Conservation (phyloP, 2,888 invertebrate genomes). For the Chymomyza amoena region DNA sequence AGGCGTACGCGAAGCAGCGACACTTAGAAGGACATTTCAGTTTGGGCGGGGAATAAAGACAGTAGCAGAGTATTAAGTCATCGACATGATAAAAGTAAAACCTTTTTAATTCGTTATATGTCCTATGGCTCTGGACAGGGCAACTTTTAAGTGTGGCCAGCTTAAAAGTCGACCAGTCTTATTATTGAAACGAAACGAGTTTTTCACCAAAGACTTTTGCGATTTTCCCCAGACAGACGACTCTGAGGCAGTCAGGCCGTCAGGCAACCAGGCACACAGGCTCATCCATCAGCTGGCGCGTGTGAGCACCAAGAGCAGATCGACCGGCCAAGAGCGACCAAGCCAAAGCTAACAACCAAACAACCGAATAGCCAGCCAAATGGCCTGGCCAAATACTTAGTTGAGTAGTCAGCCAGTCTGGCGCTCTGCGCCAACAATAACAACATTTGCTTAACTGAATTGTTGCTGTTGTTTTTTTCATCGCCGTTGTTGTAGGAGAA, state of each 20-base stretch:
- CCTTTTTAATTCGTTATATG: background rate
- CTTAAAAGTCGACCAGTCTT: slow-evolving; percentile 11
- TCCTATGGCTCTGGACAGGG: background rate
- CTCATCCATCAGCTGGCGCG: slow-evolving; percentile 7
- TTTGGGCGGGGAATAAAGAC: too few species aligned
- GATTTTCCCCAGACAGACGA: slow-evolving; percentile 12
- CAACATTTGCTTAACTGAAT: slow-evolving; percentile 33
- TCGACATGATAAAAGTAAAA: background rate
- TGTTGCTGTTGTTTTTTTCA: background rate
- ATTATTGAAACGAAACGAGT: slow-evolving; percentile 65
- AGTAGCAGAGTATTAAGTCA: background rate
- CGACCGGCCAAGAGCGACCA: background rate
- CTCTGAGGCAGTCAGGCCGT: background rate
- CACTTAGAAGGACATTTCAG: too few species aligned
- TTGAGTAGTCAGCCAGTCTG: slow-evolving; percentile 40
- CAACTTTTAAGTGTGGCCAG: background rate
- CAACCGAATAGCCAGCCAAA: background rate
- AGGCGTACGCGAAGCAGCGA: too few species aligned
- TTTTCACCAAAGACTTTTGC: slow-evolving; percentile 15
- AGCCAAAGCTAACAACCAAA: background rate
- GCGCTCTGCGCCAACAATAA: slow-evolving; percentile 7
- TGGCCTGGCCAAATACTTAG: slow-evolving; percentile 20
- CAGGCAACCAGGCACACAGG: slow-evolving; percentile 7
- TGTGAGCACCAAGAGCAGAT: background rate
- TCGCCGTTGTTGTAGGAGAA: slow-evolving; percentile 43